Evolutionary conservation across 2,888 invertebrate genomes (phyloP), one percentile per base, ranked within the genome.

Genomic region (Hetaerina titia): DNA sequence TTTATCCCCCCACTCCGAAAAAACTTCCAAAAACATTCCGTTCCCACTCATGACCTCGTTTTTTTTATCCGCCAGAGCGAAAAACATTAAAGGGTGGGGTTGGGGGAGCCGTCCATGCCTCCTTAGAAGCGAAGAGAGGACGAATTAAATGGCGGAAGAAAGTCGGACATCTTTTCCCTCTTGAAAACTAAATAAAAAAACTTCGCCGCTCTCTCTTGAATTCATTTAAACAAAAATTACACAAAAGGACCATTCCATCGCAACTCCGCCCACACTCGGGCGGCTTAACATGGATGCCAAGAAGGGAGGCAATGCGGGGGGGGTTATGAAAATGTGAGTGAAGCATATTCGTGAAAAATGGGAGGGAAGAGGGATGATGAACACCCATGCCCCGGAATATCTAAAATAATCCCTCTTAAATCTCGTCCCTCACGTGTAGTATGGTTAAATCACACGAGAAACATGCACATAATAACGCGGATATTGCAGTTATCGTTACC

Each of bases 11-110:
- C 69, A 22, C 69, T 69, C 69, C 22, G 69, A 69, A 19, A 60
- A 11, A 69, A 69, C 69, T 69, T 69, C n/a, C 69, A 69, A 69
- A 69, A 69, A 69, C 69, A 69, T 69, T 69, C 69, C 69, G 69
- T 69, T 69, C 69, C 69, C 69, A 69, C 69, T 69, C 69, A 69
- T 69, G 69, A 69, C 69, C 69, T 69, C 69, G n/a, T 69, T 69
- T 69, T 69, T 69, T 69, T 22, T n/a, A 69, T 60, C 6, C 60
- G 60, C 60, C 60, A 17, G 69, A 19, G 69, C 69, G 69, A 69
- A 69, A 69, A 69, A 64, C 19, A 69, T 22, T 69, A 69, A 69
- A 9, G 8, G 7, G 22, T 45, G 45, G 45, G 45, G 45, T 45
- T 1, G 45, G 45, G 45, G 45, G 45, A 45, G 1, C 4, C 45